Evolutionary conservation across 1,140 invertebrate genomes (phyloP).

Genomic region (Papilio polyxenes): DNA sequence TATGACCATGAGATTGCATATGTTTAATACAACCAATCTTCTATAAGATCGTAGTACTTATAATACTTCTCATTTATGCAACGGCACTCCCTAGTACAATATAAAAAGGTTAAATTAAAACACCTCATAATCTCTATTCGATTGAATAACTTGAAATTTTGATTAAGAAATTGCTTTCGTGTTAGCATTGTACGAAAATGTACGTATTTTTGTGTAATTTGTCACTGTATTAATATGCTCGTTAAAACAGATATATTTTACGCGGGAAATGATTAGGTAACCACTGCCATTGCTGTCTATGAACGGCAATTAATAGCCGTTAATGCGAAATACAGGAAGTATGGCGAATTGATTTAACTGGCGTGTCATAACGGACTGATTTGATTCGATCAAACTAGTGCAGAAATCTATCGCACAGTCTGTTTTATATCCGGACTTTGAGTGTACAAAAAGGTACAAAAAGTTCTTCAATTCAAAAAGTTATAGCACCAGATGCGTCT

Average conservation of each 20-base stretch:
- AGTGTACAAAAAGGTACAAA: too few species aligned
- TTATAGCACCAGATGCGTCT: too few species aligned
- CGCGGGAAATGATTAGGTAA: conserved; percentile 23
- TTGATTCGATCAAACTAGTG: conserved; percentile 6
- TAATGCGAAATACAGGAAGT: conserved; percentile 32
- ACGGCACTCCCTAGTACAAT: too few species aligned
- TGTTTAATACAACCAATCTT: too few species aligned
- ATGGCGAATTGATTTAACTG: neutral
- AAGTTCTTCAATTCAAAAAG: too few species aligned
- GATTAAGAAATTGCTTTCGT: too few species aligned
- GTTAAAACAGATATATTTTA: neutral
- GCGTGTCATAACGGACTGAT: conserved; percentile 18
- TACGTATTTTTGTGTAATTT: neutral
- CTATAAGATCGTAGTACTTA: too few species aligned
- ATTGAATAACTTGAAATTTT: neutral
- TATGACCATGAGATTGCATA: too few species aligned
- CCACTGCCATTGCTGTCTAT: neutral
- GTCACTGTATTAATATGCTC: neutral
- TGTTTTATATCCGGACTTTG: neutral
- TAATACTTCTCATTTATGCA: too few species aligned
- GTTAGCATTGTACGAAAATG: neutral
- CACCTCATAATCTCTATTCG: too few species aligned
- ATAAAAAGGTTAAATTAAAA: too few species aligned
- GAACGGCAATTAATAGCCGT: conserved; percentile 26
- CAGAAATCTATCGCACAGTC: neutral